phyloP scores from a whole-genome alignment of 2,888 invertebrate species.

The Acanthoscelides obtectus region DNA sequence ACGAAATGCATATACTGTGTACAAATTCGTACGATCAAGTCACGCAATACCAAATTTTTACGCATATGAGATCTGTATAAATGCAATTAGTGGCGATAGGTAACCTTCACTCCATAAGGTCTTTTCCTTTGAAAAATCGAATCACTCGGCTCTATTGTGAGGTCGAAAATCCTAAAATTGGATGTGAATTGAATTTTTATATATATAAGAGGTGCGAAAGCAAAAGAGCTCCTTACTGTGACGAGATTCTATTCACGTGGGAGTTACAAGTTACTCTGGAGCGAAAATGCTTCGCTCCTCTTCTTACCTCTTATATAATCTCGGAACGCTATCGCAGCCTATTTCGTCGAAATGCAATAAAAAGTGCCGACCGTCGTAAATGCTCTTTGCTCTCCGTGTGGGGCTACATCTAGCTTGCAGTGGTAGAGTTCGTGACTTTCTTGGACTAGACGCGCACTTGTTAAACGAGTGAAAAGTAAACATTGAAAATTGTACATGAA shows the following conservation, averaged over 20 bases:
- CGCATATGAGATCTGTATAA: not conserved
- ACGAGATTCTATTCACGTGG: constrained; percentile 31
- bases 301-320: not conserved
- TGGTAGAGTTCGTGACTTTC: not conserved
- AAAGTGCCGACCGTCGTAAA: not conserved
- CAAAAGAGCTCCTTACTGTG: constrained; percentile 6
- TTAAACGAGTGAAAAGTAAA: too few relatives aligned
- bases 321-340: not conserved
- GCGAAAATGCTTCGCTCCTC: constrained; percentile 18
- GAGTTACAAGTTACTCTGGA: constrained; percentile 25
- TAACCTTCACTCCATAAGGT: constrained; percentile 18
- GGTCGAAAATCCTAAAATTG: constrained; percentile 42
- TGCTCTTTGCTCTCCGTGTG: not conserved
- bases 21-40: too few relatives aligned
- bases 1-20: too few relatives aligned
- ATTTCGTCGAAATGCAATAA: not conserved
- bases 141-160: constrained; percentile 40
- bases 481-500: too few relatives aligned
- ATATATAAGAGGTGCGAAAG: constrained; percentile 29
- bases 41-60: not conserved
- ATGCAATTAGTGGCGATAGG: constrained; percentile 1
- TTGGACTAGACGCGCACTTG: too few relatives aligned
- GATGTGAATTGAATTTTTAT: constrained; percentile 42
- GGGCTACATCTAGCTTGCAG: not conserved
- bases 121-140: constrained; percentile 29